Percentiles rank a stretch among this genome's conserved stretches.
Evolutionary conservation across 2,888 invertebrate species (phyloP).

Genomic region (Xestia sexstrigata): DNA sequence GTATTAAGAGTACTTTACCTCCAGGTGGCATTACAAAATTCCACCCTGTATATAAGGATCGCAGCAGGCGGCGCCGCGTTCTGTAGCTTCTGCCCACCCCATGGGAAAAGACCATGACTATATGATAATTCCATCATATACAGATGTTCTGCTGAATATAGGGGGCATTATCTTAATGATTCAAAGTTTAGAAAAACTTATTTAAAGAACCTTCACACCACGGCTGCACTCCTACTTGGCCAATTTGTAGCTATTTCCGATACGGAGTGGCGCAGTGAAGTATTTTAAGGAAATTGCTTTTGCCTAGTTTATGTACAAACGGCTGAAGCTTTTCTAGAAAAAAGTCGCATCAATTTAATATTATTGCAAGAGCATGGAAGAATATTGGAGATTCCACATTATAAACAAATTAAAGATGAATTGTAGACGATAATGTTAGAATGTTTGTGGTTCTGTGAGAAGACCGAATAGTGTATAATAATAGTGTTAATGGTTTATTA

Average conservation of each 20-base stretch:
- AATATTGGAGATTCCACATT: neutral
- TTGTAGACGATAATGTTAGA: no score
- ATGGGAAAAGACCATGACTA: neutral
- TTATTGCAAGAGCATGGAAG: neutral
- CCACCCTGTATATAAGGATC: no score
- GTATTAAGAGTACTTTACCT: no score
- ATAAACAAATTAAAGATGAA: no score
- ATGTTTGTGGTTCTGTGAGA: no score
- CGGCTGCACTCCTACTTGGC: conserved; percentile 10
- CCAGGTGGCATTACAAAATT: no score
- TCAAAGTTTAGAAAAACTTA: neutral
- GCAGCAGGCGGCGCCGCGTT: neutral
- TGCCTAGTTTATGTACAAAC: conserved; percentile 12
- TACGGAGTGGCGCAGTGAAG: conserved; percentile 38
- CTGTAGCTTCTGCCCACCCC: neutral
- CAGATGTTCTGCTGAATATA: neutral
- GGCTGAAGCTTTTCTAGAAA: neutral
- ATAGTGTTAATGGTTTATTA: no score
- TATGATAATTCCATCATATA: neutral
- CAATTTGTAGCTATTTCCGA: conserved; percentile 54
- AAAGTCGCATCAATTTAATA: conserved; percentile 53
- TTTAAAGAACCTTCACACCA: neutral
- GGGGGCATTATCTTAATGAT: neutral
- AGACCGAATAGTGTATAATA: no score
- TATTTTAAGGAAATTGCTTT: conserved; percentile 68